A percentile compares a stretch with the other conserved stretches of the same genome.
Evolutionary conservation across 1,140 invertebrate genomes (phyloP).

Genomic region (Pseudomyrmex pallidus): DNA sequence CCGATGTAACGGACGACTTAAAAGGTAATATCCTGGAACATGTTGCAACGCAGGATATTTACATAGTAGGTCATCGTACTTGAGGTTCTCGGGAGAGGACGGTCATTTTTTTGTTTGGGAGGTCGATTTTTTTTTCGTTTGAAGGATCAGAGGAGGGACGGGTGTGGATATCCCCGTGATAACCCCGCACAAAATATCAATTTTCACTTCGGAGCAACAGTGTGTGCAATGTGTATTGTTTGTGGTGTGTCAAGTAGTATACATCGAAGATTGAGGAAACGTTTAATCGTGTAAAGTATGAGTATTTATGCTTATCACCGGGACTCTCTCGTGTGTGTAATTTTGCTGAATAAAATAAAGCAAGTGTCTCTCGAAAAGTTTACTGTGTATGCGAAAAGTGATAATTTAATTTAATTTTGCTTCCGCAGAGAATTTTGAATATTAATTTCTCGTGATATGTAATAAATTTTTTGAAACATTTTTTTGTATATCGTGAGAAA

Average conservation of each 20-base stretch:
- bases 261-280: neutral
- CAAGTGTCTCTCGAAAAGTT: no score
- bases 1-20: neutral
- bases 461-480: no score
- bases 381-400: neutral
- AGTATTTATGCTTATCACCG: slow-evolving; percentile 20
- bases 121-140: neutral
- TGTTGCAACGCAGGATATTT: no score
- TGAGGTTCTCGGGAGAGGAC: no score
- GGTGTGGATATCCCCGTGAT: slow-evolving; percentile 12
- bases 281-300: neutral
- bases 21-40: neutral
- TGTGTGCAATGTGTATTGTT: slow-evolving; percentile 76
- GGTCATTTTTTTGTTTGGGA: no score
- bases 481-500: no score
- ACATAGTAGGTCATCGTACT: no score
- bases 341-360: no score
- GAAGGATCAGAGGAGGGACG: neutral
- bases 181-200: slow-evolving; percentile 64
- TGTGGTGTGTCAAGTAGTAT: slow-evolving; percentile 70
- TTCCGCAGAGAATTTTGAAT: neutral
- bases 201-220: slow-evolving; percentile 68
- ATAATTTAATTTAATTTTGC: neutral
- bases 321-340: slow-evolving; percentile 16
- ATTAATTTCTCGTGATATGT: neutral